Conservation (phyloP, 92 coral and sea anemone species). For the Phenganax subtilis region DNA sequence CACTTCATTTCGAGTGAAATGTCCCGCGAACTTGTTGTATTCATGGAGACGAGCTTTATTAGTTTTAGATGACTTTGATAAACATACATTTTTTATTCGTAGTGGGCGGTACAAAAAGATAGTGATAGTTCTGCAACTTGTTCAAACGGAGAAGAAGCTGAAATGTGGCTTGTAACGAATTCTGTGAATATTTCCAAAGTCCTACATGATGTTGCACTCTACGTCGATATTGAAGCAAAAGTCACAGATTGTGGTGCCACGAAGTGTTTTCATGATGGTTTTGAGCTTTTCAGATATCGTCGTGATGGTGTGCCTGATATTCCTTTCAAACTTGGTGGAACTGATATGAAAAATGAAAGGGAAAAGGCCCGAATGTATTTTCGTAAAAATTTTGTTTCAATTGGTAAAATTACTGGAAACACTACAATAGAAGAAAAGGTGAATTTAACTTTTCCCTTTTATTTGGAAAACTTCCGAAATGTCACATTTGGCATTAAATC, state of each 20-base stretch:
- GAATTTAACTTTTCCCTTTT: background rate
- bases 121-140: background rate
- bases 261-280: background rate
- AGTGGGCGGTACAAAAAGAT: background rate
- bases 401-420: slow-evolving; percentile 11
- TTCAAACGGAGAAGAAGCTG: background rate
- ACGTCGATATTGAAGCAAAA: slow-evolving; percentile 14
- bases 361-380: background rate
- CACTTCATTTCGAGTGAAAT: too few species aligned
- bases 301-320: background rate
- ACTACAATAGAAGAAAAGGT: background rate
- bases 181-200: background rate
- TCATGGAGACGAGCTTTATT: too few species aligned
- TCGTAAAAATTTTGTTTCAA: background rate
- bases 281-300: background rate
- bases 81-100: background rate
- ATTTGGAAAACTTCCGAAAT: background rate
- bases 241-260: background rate
- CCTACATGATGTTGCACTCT: background rate
- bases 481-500: slow-evolving; percentile 17
- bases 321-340: background rate
- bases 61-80: too few species aligned
- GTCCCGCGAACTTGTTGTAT: too few species aligned
- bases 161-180: background rate
- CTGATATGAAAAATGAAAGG: background rate